Evolutionary conservation across 2,113 vertebrate species (phyloP), one percentile per base, ranked within the genome.

Genomic region (Myiopsitta monachus): DNA sequence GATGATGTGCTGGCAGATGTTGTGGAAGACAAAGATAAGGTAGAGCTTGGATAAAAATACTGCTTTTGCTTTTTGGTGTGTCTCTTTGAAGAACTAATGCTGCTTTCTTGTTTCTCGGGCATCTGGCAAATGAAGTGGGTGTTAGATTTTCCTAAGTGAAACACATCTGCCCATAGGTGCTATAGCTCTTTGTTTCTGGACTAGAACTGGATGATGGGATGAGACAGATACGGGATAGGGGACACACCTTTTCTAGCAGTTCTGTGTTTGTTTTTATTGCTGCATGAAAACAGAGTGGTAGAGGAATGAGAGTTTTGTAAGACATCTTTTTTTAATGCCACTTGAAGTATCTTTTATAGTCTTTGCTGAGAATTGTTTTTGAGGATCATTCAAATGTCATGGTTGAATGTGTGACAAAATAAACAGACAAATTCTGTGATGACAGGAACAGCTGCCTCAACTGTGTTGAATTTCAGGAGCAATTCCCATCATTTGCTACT

Each of bases 1-100:
- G 99, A 99, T 97, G 99, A 99, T 77, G 95, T 99, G 43, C 98
- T 99, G 95, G 98, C 98, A 73, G 99, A 99, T 98, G 98, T 99
- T 81, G 99, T 99, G 30, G 99, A 99, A 97, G 99, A 99, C 98
- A 99, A 98, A 96, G 99, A 99, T 97, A 99, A 99, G 99, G 99
- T 99, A 98, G 96, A 74, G 19, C 55, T 91, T 89, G 73, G 43
- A 82, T 91, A 67, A 93, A 87, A 94, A 54, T 54, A 59, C 6
- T 23, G 3, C 16, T 47, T 66, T 49, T 87, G 31, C 16, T 46
- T 87, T 89, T 73, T 87, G 17, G 23, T 69, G 23, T 79, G 26
- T 68, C 36, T 90, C 76, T 84, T 76, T 44, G 76, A 76, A 55
- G 61, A 84, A 62, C 1, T 6, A 47, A 38, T 57, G 47, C 13